Evolutionary conservation across 2,113 vertebrate genomes (phyloP).

Genomic region (Corythoichthys intestinalis): DNA sequence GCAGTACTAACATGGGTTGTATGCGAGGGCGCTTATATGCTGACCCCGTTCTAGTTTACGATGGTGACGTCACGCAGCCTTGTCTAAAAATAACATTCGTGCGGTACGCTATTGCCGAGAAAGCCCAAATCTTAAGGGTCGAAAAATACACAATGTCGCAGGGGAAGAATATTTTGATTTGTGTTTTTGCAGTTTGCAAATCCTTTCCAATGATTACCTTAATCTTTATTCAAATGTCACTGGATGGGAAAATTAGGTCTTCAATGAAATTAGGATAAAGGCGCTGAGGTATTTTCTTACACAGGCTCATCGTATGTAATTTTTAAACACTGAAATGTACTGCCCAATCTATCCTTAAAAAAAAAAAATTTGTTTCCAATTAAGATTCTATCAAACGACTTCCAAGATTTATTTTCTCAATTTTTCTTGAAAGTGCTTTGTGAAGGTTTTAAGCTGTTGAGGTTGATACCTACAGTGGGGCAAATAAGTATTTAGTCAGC

Average conservation of each 20-base stretch:
- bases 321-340: slow-evolving; percentile 31
- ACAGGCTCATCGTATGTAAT: slow-evolving; percentile 28
- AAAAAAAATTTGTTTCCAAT: slow-evolving; percentile 5
- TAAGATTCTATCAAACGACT: slow-evolving; percentile 5
- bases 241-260: slow-evolving; percentile 49
- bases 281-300: slow-evolving; percentile 42
- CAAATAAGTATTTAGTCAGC: too few species aligned
- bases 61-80: too few species aligned
- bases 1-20: too few species aligned
- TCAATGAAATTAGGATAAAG: slow-evolving; percentile 49
- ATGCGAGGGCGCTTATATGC: too few species aligned
- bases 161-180: too few species aligned
- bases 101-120: too few species aligned
- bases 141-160: too few species aligned
- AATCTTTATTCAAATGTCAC: slow-evolving; percentile 41
- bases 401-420: slow-evolving; percentile 4
- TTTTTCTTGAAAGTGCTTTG: slow-evolving; percentile 52
- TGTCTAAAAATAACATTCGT: too few species aligned
- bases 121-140: too few species aligned
- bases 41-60: too few species aligned
- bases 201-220: slow-evolving; percentile 53
- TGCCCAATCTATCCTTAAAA: slow-evolving; percentile 33
- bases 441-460: slow-evolving; percentile 59
- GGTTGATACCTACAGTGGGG: slow-evolving; percentile 15
- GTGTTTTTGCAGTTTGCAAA: slow-evolving; percentile 27